phyloP scores from a whole-genome alignment of 2,888 invertebrate genomes.

The Drosophila emarginata region DNA sequence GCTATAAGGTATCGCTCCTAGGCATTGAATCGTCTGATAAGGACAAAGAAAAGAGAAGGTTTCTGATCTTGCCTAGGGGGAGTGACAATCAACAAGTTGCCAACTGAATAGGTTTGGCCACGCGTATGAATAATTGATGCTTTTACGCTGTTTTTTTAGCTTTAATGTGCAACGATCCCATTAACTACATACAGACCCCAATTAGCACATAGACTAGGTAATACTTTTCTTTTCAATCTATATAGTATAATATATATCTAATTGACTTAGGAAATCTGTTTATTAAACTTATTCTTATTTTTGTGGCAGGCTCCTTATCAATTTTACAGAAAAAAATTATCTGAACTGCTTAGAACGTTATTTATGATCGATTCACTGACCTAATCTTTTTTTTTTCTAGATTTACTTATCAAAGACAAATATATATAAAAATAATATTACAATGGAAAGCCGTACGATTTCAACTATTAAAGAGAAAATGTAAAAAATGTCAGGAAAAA shows the following conservation, averaged over 20 bases:
- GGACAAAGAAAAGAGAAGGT: not conserved
- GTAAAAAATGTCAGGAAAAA: not conserved
- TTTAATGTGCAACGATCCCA: too few species aligned
- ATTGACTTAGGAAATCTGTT: not conserved
- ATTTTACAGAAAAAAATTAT: not conserved
- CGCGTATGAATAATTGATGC: not conserved
- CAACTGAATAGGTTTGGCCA: not conserved
- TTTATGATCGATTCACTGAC: not conserved
- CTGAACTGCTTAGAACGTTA: not conserved
- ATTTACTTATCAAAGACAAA: not conserved
- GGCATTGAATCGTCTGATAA: slow-evolving; percentile 2
- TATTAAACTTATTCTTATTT: not conserved
- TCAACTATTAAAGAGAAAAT: too few species aligned
- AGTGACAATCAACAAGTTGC: not conserved
- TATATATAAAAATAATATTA: not conserved
- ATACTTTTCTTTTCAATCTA: not conserved
- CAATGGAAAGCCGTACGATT: too few species aligned
- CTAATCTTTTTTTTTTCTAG: not conserved
- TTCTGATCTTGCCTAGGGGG: slow-evolving; percentile 2
- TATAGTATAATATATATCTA: not conserved
- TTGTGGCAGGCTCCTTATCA: not conserved
- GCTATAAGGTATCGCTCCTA: not conserved
- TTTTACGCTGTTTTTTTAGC: too few species aligned
- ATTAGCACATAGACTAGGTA: too few species aligned
- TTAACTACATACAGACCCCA: too few species aligned